phyloP scores from a whole-genome alignment of 1,140 invertebrate genomes.

The Penaeus indicus region DNA sequence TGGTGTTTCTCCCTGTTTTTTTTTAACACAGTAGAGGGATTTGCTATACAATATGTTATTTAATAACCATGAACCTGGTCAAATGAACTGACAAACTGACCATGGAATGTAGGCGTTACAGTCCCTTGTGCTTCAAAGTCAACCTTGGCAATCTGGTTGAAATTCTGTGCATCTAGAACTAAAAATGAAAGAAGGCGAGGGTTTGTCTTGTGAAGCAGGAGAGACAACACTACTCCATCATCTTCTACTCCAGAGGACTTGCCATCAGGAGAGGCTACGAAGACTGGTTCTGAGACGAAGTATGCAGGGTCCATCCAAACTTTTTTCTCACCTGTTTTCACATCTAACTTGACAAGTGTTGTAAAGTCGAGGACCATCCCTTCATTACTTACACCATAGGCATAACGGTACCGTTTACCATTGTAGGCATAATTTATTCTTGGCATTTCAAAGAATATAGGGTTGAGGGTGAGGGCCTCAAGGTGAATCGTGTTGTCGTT shows the following conservation, averaged over 20 bases:
- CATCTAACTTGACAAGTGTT: background rate
- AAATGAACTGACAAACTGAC: background rate
- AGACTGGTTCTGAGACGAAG: conserved; percentile 68
- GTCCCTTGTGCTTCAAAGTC: conserved; percentile 5
- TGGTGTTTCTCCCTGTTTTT: no score
- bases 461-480: background rate
- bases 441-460: conserved; percentile 22
- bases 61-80: conserved; percentile 9
- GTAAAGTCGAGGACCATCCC: background rate
- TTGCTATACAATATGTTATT: background rate
- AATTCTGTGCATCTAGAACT: conserved; percentile 67
- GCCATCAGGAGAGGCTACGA: conserved; percentile 67
- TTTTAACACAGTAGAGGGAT: no score
- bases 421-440: conserved; percentile 23
- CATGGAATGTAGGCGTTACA: conserved; percentile 18
- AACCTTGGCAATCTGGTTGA: conserved; percentile 67
- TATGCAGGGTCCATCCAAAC: background rate
- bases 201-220: conserved; percentile 66
- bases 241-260: conserved; percentile 67
- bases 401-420: conserved; percentile 9
- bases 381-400: background rate
- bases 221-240: conserved; percentile 68
- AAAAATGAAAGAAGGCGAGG: conserved; percentile 65
- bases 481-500: background rate
- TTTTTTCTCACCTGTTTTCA: background rate